Conservation (phyloP, 1,140 invertebrate species). For the Aphelenchoides besseyi region DNA sequence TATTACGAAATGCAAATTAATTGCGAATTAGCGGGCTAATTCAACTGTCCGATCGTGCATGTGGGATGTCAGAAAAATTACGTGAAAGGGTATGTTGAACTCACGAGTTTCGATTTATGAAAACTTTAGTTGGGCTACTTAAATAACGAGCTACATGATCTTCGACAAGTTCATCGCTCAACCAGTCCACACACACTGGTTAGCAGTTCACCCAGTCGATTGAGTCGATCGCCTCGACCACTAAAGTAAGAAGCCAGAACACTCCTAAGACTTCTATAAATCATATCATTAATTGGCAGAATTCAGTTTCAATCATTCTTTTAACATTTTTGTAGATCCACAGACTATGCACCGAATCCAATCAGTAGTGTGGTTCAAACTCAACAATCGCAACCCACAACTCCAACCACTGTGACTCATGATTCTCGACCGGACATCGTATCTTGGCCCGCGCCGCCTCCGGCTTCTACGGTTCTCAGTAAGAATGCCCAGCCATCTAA, state of each 20-base stretch:
- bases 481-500: not conserved
- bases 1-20: too few relatives aligned
- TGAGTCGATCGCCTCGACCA: slow-evolving; percentile 34
- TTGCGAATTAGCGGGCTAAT: too few relatives aligned
- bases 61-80: slow-evolving; percentile 43
- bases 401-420: slow-evolving; percentile 13
- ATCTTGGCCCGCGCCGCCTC: slow-evolving; percentile 54
- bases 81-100: slow-evolving; percentile 39
- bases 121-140: slow-evolving; percentile 41
- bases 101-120: slow-evolving; percentile 2
- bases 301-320: too few relatives aligned
- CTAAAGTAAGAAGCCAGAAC: not conserved
- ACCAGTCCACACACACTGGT: slow-evolving; percentile 27
- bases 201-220: slow-evolving; percentile 32
- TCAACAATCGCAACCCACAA: slow-evolving; percentile 2
- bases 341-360: slow-evolving; percentile 6
- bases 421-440: slow-evolving; percentile 56
- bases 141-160: slow-evolving; percentile 43
- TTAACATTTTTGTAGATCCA: not conserved
- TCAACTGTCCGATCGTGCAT: too few relatives aligned
- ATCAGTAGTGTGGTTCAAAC: slow-evolving; percentile 2
- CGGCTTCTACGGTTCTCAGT: not conserved
- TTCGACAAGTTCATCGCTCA: slow-evolving; percentile 7
- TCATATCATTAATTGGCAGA: too few relatives aligned
- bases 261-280: not conserved